phyloP scores from a whole-genome alignment of 2,113 vertebrate genomes.

The Catagonus wagneri region DNA sequence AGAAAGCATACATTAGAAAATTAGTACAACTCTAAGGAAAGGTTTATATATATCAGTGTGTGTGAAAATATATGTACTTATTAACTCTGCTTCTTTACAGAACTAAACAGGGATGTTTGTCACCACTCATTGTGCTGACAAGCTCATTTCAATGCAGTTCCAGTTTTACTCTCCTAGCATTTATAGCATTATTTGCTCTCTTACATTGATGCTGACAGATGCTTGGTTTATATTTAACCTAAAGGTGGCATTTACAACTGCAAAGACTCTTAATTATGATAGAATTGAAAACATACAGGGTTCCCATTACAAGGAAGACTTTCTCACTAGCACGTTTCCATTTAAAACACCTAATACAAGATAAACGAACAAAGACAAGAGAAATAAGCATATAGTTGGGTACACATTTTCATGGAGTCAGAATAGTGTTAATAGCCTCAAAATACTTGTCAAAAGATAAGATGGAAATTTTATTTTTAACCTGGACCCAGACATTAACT shows the following conservation, averaged over 20 bases:
- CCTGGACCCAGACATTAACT: conserved; percentile 78
- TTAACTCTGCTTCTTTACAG: conserved; percentile 47
- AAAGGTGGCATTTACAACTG: conserved; percentile 75
- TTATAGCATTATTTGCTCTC: conserved; percentile 36
- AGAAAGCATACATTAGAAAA: not conserved
- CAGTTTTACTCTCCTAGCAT: not conserved
- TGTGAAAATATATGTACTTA: conserved; percentile 49
- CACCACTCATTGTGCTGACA: conserved; percentile 51
- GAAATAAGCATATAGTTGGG: conserved; percentile 54
- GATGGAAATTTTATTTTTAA: conserved; percentile 77
- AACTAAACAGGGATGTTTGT: conserved; percentile 38
- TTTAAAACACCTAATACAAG: conserved; percentile 49
- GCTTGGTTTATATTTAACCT: conserved; percentile 80
- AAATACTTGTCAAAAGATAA: conserved; percentile 63
- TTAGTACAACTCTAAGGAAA: not conserved
- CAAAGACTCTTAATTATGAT: conserved; percentile 77
- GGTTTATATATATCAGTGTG: not conserved
- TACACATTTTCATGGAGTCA: conserved; percentile 66
- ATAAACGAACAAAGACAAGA: conserved; percentile 55
- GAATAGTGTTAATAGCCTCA: conserved; percentile 68
- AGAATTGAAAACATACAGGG: conserved; percentile 75
- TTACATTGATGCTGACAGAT: conserved; percentile 72
- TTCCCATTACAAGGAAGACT: conserved; percentile 45
- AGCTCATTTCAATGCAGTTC: conserved; percentile 69
- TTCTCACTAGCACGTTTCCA: not conserved